Percentiles rank a stretch among this genome's conserved stretches.
These are phyloP conservation scores for Meganola albula DNA, from an alignment of 2,888 invertebrate genomes.

Conservation along the genomic window DNA sequence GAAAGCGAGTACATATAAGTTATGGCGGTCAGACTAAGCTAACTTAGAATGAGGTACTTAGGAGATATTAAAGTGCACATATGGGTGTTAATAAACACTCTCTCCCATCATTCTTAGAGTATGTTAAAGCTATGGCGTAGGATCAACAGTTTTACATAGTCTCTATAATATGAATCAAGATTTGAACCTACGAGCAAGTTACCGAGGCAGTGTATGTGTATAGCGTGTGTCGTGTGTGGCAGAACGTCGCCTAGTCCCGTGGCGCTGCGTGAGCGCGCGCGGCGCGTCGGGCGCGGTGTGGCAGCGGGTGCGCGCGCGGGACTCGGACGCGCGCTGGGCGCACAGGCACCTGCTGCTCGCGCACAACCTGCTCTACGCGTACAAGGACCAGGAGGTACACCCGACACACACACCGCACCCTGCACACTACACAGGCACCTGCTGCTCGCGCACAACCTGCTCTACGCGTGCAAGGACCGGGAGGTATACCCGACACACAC, in stretches of 20 bases:
- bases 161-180: too few species aligned
- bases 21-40: too few species aligned
- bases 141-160: too few species aligned
- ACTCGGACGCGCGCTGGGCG: constrained; percentile 42
- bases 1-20: too few species aligned
- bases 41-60: too few species aligned
- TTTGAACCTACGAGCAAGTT: too few species aligned
- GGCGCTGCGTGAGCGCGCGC: constrained; percentile 41
- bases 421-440: neutral
- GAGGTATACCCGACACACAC: neutral
- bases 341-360: constrained; percentile 52
- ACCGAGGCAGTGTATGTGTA: neutral
- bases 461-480: neutral
- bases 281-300: constrained; percentile 46
- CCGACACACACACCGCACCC: neutral
- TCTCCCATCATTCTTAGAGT: too few species aligned
- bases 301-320: constrained; percentile 43
- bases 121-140: too few species aligned
- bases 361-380: constrained; percentile 56
- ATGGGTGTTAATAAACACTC: too few species aligned
- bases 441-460: constrained; percentile 4
- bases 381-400: constrained; percentile 29
- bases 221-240: constrained; percentile 8
- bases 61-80: too few species aligned
- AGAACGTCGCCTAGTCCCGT: constrained; percentile 48